Evolutionary conservation across 2,797 vertebrate genomes (phyloP).

Genomic region (Rallus crepitans): DNA sequence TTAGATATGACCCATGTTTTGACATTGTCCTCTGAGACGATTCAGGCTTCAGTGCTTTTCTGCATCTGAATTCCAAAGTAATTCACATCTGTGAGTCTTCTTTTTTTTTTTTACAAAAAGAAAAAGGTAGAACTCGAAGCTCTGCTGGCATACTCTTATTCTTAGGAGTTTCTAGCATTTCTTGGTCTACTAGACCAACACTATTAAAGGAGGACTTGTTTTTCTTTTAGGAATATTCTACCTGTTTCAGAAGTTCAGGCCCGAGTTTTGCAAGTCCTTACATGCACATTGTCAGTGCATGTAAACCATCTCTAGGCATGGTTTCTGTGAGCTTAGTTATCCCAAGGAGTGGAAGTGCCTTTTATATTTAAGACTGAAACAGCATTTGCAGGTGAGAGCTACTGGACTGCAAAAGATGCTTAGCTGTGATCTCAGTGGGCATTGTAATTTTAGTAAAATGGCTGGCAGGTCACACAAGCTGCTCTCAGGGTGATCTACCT

Average conservation of each 20-base stretch:
- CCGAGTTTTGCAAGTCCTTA: neutral
- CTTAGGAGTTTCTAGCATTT: neutral
- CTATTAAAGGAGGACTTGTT: neutral
- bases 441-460: neutral
- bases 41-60: constrained; percentile 25
- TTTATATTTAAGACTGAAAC: neutral
- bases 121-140: neutral
- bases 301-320: neutral
- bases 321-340: neutral
- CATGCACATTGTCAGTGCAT: neutral
- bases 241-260: neutral
- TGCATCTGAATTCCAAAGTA: constrained; percentile 41
- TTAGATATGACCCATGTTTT: constrained; percentile 23
- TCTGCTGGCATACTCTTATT: neutral
- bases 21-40: constrained; percentile 29
- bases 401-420: constrained; percentile 26
- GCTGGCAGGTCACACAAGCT: neutral
- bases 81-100: neutral
- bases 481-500: neutral
- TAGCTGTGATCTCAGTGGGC: constrained; percentile 1
- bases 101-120: neutral
- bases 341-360: neutral
- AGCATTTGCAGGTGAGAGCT: constrained; percentile 20
- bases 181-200: neutral
- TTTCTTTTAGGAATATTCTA: neutral